phyloP scores from a whole-genome alignment of 2,888 invertebrate species.

The Drosophila hamatofila region DNA sequence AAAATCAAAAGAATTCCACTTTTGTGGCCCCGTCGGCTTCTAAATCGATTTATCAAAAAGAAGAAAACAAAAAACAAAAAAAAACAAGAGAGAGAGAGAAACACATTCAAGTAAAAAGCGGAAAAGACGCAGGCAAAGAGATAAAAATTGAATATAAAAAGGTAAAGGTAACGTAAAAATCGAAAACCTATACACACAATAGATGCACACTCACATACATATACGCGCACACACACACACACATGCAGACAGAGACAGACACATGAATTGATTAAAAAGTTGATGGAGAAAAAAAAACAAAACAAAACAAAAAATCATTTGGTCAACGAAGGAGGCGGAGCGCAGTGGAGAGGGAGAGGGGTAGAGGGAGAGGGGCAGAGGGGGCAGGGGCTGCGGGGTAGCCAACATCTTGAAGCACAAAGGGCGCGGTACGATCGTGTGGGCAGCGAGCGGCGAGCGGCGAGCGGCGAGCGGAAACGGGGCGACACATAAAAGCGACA shows the following conservation, averaged over 20 bases:
- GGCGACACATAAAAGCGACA: slow-evolving; percentile 15
- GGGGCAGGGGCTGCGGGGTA: background rate
- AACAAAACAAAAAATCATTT: slow-evolving; percentile 43
- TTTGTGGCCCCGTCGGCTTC: slow-evolving; percentile 80
- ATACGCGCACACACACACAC: slow-evolving; percentile 2
- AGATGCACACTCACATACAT: slow-evolving; percentile 67
- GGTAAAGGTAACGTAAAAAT: slow-evolving; percentile 77
- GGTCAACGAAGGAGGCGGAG: slow-evolving; percentile 25
- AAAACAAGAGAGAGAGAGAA: slow-evolving; percentile 20
- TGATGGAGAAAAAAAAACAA: slow-evolving; percentile 50
- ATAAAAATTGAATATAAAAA: slow-evolving; percentile 79
- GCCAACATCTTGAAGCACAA: slow-evolving; percentile 51
- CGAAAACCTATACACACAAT: slow-evolving; percentile 77
- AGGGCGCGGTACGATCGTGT: slow-evolving; percentile 59
- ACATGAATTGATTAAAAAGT: slow-evolving; percentile 80
- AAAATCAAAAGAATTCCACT: slow-evolving; percentile 82
- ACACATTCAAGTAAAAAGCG: slow-evolving; percentile 62
- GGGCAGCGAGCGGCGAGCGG: slow-evolving; percentile 9
- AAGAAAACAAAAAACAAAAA: slow-evolving; percentile 61
- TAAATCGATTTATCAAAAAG: slow-evolving; percentile 81
- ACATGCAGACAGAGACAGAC: slow-evolving; percentile 34
- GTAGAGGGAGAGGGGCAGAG: background rate
- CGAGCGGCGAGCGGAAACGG: slow-evolving; percentile 18
- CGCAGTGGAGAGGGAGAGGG: background rate
- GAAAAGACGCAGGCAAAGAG: slow-evolving; percentile 80